Evolutionary conservation across 2,888 invertebrate genomes (phyloP), one percentile per base, ranked within the genome.

Genomic region (Prosapia bicincta): DNA sequence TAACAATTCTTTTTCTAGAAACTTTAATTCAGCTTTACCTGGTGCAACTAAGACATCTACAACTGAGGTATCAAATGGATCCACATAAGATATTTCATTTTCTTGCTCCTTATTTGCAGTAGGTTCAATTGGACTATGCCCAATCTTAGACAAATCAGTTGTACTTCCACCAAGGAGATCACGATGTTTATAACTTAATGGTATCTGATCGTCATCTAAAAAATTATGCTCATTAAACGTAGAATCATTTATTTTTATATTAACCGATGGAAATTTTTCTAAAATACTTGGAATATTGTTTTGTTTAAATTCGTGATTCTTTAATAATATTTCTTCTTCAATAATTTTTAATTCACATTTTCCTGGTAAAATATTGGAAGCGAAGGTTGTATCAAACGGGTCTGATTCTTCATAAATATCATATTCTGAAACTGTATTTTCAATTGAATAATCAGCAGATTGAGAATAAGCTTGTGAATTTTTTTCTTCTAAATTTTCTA

Each of bases 31-130:
- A 6, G 92, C 89, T 84, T 90, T 91, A 54, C 94, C 94, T 0
- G 94, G 93, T 74, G 91, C 90, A 67, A 91, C 89, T 38, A 92
- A 88, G 72, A 88, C 88, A 81, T 90, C 90, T 1, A 94, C 90
- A 32, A 90, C 89, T 0, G 95, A 94, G 0, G 96, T 96, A 82
- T 96, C 96, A 82, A 96, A 96, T 0, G 96, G 96, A 86, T 96
- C 96, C 75, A 86, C 84, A 13, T 78, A 78, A 0, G 75, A 71
- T 20, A 81, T 79, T 77, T 88, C 88, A 10, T 89, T 87, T 67
- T 87, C 85, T 26, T 85, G 84, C 68, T 83, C 82, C 68, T 81
- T 77, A 26, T 79, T 77, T 75, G 81, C 75, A 28, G 83, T 82
- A 0, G 93, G 93, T 78, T 89, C 87, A 72, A 93, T 88, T 0